Conservation (phyloP, 2,888 invertebrate genomes). For the Trissonchulus latispiculum region DNA sequence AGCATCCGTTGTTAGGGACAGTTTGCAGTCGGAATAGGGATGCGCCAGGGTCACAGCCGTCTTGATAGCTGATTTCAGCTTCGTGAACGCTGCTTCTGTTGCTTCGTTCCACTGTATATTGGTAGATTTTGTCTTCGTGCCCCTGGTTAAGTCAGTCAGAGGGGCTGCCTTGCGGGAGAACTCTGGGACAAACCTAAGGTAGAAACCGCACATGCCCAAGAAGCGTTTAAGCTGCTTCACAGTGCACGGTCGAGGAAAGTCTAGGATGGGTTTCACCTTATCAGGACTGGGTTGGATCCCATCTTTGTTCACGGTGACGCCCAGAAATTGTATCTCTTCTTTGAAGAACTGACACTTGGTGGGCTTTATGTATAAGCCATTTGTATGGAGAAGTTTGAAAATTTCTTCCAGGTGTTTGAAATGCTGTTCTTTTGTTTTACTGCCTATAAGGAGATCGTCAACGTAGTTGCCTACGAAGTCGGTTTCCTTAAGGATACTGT, state of each 20-base stretch:
- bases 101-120: neutral
- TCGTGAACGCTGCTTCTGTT: neutral
- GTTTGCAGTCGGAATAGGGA: neutral
- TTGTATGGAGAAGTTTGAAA: neutral
- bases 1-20: constrained; percentile 14
- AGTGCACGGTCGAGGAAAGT: neutral
- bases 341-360: neutral
- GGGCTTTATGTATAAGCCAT: neutral
- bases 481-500: constrained; percentile 27
- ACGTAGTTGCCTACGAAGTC: constrained; percentile 27
- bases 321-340: neutral
- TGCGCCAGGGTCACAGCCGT: neutral
- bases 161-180: constrained; percentile 11
- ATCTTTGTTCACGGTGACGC: neutral
- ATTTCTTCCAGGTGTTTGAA: constrained; percentile 19
- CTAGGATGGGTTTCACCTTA: neutral
- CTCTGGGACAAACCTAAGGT: neutral
- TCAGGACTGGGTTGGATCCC: constrained; percentile 6
- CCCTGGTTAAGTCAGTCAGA: constrained; percentile 3
- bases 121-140: neutral
- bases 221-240: constrained; percentile 4
- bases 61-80: neutral
- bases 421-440: constrained; percentile 26
- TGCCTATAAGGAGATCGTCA: constrained; percentile 26
- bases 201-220: constrained; percentile 15